Base-by-base conservation (phyloP, 2,113 vertebrate species). In the Atlantisia rogersi region DNA sequence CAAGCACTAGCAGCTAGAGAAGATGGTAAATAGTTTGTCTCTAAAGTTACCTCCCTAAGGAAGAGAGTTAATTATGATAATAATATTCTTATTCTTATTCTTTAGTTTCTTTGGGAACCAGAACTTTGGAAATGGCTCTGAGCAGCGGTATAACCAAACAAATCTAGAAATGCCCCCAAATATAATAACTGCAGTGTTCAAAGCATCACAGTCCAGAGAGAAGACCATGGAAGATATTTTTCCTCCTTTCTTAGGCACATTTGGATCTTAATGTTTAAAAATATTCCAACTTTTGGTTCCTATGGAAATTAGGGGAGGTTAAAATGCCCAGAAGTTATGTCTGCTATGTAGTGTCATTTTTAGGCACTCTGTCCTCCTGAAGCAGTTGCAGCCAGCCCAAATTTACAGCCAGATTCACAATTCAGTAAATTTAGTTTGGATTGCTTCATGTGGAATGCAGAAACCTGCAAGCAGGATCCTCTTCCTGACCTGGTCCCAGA, bases 1-100 rank as follows among this genome's bases (percentile, higher is more conserved):
- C 39, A 60, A 92, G 44, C 14, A 44, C 29, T 39, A 78, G 35
- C 91, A 82, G 52, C 52, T 53, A 44, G n/a, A 75, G 35, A 69
- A 63, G 24, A 40, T 2, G 1, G 21, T 88, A 94, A 67, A 73
- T 12, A 80, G 26, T 39, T 81, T 71, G 11, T 75, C 39, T 84
- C 55, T 68, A 25, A 93, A 93, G 88, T 71, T 88, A 64, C 24
- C 11, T 93, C 88, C 76, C 88, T 37, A 65, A 94, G 86, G 53
- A 90, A 78, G 9, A 40, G 19, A 83, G 29, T 81, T 86, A 81
- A 94, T 96, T 64, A 29, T 48, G 5, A 46, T 52, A 78, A 80
- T 74, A 64, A 76, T 82, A 53, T 55, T 73, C 28, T 28, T 82
- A 53, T 55, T 73, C 28, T 28, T 86, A 64, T 63, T 80, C 3